phyloP scores from a whole-genome alignment of 2,113 vertebrate genomes.

The Setophaga coronata region DNA sequence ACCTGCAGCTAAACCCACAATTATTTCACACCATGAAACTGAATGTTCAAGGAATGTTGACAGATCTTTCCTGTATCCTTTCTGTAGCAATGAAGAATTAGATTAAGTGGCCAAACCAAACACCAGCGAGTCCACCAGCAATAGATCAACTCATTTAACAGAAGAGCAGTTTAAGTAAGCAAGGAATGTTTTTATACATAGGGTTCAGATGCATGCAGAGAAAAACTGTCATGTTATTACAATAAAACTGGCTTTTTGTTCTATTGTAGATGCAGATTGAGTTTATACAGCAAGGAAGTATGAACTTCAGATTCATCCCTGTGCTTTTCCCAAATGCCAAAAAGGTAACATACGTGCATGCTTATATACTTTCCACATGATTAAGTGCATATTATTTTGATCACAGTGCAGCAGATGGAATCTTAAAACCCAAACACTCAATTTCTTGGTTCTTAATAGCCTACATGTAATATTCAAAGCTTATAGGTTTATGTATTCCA shows the following conservation, averaged over 20 bases:
- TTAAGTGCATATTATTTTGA: constrained; percentile 3
- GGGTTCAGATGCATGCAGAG: not conserved
- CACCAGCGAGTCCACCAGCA: not conserved
- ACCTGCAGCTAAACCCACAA: not conserved
- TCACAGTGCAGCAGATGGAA: constrained; percentile 9
- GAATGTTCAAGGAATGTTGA: not conserved
- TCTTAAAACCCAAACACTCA: not conserved
- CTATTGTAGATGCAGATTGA: constrained; percentile 91
- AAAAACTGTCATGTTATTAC: not conserved
- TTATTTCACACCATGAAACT: not conserved
- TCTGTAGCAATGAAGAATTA: not conserved
- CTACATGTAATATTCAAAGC: not conserved
- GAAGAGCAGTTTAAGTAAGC: not conserved
- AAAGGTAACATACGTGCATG: constrained; percentile 75
- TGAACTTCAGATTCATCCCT: constrained; percentile 94
- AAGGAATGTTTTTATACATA: not conserved
- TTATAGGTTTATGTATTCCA: not conserved
- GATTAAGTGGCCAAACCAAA: not conserved
- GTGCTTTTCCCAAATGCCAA: constrained; percentile 90
- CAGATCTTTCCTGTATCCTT: not conserved
- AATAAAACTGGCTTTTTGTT: constrained; percentile 44
- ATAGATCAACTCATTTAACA: not conserved
- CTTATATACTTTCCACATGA: not conserved
- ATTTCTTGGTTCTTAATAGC: not conserved
- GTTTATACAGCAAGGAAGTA: constrained; percentile 94